Evolutionary conservation across 2,113 vertebrate species (phyloP).

Genomic region (Bos javanicus): DNA sequence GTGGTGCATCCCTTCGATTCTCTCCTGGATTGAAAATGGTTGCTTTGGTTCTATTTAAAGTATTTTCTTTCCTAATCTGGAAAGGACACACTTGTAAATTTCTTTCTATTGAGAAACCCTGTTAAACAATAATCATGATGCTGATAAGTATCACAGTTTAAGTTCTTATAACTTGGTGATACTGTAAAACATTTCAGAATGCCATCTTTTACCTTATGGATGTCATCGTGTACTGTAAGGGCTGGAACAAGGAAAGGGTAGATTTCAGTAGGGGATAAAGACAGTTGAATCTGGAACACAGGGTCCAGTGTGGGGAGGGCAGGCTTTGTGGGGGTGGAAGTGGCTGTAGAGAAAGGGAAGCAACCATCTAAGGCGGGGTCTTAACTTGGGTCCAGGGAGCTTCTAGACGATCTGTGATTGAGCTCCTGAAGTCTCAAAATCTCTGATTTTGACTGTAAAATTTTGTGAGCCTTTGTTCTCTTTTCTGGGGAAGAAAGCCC

Average conservation of each 20-base stretch:
- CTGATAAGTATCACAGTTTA: not conserved
- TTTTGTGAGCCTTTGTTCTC: not conserved
- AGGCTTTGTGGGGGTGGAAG: not conserved
- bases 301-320: rapidly evolving
- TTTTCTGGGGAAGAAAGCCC: not conserved
- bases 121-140: constrained; percentile 1
- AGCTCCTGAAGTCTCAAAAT: not conserved
- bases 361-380: not conserved
- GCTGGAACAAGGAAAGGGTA: not conserved
- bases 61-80: not conserved
- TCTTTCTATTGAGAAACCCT: not conserved
- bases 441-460: not conserved
- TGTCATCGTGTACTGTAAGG: not conserved
- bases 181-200: constrained; percentile 11
- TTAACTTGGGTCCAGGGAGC: not conserved
- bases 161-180: not conserved
- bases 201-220: not conserved
- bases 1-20: not conserved
- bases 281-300: not conserved
- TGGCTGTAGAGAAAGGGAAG: not conserved
- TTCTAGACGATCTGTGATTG: not conserved
- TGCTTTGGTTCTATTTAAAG: not conserved
- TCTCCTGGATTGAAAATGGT: not conserved
- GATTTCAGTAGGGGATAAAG: not conserved
- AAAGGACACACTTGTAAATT: not conserved